Conservation (phyloP, 1,140 invertebrate species). For the Rhagoletis pomonella region DNA sequence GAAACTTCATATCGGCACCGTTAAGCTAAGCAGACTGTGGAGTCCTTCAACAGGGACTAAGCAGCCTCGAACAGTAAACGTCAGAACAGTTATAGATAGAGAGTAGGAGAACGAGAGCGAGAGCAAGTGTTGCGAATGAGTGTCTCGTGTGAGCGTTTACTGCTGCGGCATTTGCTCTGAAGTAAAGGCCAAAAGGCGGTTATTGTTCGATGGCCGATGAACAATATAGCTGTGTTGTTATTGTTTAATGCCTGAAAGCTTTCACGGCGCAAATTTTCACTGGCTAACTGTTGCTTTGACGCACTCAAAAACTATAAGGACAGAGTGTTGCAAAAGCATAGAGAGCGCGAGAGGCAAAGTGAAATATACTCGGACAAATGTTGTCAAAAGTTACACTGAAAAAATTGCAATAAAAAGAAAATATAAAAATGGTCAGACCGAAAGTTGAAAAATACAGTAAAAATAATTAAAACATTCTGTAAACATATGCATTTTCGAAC, state of each 20-base stretch:
- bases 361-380: too few relatives aligned
- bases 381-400: not conserved
- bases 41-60: constrained; percentile 43
- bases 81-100: too few relatives aligned
- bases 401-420: too few relatives aligned
- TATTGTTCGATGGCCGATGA: not conserved
- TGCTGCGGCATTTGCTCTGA: not conserved
- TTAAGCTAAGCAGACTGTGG: not conserved
- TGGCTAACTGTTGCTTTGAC: constrained; percentile 39
- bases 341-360: not conserved
- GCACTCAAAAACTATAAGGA: not conserved
- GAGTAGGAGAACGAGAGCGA: not conserved
- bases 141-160: not conserved
- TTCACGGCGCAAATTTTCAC: not conserved
- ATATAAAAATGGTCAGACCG: too few relatives aligned
- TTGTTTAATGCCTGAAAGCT: not conserved
- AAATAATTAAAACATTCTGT: too few relatives aligned
- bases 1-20: constrained; percentile 15
- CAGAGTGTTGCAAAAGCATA: not conserved
- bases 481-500: too few relatives aligned
- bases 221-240: too few relatives aligned
- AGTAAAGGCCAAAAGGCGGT: not conserved
- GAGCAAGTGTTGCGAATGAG: not conserved
- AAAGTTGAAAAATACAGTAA: not conserved
- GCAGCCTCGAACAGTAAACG: constrained; percentile 17